Conservation (phyloP, 2,888 invertebrate genomes). For the Cataglyphis livida region DNA sequence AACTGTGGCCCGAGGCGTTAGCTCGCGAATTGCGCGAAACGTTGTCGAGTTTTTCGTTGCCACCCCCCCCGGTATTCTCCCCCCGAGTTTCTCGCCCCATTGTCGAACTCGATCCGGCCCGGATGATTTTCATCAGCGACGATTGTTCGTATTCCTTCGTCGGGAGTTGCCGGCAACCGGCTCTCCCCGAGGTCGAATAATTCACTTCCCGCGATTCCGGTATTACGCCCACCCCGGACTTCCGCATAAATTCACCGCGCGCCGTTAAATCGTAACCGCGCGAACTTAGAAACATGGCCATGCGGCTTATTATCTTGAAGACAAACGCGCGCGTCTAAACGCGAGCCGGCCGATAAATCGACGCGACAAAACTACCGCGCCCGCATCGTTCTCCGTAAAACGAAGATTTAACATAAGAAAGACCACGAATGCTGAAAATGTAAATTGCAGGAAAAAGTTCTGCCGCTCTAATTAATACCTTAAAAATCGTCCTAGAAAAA, state of each 20-base stretch:
- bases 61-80: neutral
- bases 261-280: constrained; percentile 57
- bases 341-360: constrained; percentile 40
- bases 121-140: constrained; percentile 80
- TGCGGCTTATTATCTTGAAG: constrained; percentile 65
- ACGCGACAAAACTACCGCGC: constrained; percentile 8
- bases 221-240: constrained; percentile 50
- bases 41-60: constrained; percentile 54
- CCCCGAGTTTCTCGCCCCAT: constrained; percentile 44
- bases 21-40: constrained; percentile 44
- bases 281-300: constrained; percentile 64
- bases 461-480: neutral
- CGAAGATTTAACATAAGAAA: neutral
- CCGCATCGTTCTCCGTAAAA: constrained; percentile 5
- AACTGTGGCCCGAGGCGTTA: constrained; percentile 51
- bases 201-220: constrained; percentile 57
- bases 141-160: constrained; percentile 76
- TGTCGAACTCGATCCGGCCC: constrained; percentile 54
- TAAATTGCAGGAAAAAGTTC: neutral
- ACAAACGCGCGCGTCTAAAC: constrained; percentile 44
- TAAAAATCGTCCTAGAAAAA: neutral
- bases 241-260: constrained; percentile 69
- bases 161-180: constrained; percentile 48
- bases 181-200: constrained; percentile 70
- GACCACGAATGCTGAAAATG: neutral